Base-by-base conservation (phyloP, 2,797 vertebrate genomes). In the Thamnophis elegans region DNA sequence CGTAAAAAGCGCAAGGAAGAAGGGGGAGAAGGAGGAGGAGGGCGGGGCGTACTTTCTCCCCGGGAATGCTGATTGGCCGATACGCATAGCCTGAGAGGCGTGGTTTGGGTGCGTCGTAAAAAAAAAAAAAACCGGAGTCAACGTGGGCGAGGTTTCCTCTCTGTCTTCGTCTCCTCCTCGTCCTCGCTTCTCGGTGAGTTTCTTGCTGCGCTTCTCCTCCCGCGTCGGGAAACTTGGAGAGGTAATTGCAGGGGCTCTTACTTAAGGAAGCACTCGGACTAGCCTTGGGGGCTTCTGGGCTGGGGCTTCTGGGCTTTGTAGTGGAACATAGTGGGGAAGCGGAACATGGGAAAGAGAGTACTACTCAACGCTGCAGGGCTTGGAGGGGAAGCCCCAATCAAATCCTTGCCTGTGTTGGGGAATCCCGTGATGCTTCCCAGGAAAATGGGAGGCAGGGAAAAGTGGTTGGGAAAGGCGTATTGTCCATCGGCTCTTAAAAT, bases 111-210 rank as follows among this genome's bases (percentile, higher is more conserved):
- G 68, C 4, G 28, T 42, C 0, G 54, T 25, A 1, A 1, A 26
- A 26, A 62, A 62, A 62, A n/a, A 28, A 8, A 13, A 5, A 1
- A 1, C 12, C 9, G 2, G 26, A 53, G 22, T 85, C 2, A 6
- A 47, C 0, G 12, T 2, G 12, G 85, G 25, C 2, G 47, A 0
- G 22, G 47, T 8, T 28, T 86, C 1, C 2, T 13, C 2, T 86
- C n/a, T n/a, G n/a, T 18, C 10, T 16, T 13, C n/a, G 11, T 1
- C 25, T 51, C 10, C 10, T 42, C 82, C 25, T 1, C 2, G 4
- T 20, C 1, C 0, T 0, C 7, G 20, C 1, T 16, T 5, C 12
- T 14, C 1, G 82, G 92, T 90, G 28, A 90, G 89, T 68, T 25
- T 68, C 1, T n/a, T 1, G 28, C 12, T 6, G 53, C 60, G 4